Evolutionary conservation across 2,888 invertebrate species (phyloP), one percentile per base, ranked within the genome.

Genomic region (Hofmannophila pseudospretella): DNA sequence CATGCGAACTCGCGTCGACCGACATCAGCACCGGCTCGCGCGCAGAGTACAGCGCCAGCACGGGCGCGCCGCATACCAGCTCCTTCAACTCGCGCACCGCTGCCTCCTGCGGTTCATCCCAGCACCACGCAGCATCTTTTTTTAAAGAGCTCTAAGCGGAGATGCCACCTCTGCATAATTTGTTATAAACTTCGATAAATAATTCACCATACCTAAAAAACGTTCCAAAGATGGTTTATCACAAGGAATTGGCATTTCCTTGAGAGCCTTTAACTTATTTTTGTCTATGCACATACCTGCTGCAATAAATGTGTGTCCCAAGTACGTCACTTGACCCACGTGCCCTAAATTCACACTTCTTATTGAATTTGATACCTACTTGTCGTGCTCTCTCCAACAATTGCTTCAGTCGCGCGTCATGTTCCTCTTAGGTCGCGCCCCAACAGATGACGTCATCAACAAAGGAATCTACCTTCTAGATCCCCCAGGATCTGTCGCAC

Each of bases 1-100:
- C 54, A 3, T 9, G 8, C 20, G 9, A 2, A 23, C 31, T 45
- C 20, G 58, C 51, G 38, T 59, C 33, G 0, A 47, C 43, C 7
- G 41, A 39, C 34, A 43, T n/a, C 25, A 39, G 26, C 27, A 41
- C 44, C 9, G 44, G 42, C 38, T 23, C 36, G 4, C 27, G 29
- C 25, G 22, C 23, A 23, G 13, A 7, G 16, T 37, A 40, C 32
- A 41, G 30, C 32, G 34, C 30, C 12, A 39, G 14, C 22, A 42
- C 44, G 11, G 45, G 45, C 9, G 45, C 40, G 7, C 11, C 11
- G 16, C 37, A 37, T 12, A 39, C 12, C 10, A 27, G 14, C 14
- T 12, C 8, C 29, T 35, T 39, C 13, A 41, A 26, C 12, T 1
- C 13, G 3, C 1, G 11, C 10, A 41, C 37, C 20, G 27, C 44